Evolutionary conservation across 2,113 vertebrate genomes (phyloP).

Genomic region (Daphoenositta chrysoptera): DNA sequence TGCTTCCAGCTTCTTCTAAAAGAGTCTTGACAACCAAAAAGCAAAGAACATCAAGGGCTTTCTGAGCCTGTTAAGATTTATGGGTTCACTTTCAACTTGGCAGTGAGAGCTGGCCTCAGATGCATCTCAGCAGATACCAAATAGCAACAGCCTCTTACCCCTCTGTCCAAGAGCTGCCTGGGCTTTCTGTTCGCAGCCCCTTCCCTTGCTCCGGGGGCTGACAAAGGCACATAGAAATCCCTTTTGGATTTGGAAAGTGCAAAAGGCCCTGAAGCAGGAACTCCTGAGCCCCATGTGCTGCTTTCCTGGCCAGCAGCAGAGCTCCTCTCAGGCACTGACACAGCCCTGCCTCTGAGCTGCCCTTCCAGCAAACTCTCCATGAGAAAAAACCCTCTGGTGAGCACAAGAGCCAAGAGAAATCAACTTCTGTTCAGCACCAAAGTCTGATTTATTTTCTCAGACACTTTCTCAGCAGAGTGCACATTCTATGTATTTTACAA

Average conservation of each 20-base stretch:
- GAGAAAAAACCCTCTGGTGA: neutral
- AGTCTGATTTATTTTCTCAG: neutral
- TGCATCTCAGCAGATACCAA: neutral
- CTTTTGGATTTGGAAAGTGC: neutral
- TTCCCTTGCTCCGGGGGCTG: neutral
- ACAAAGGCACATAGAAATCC: neutral
- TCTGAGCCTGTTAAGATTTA: conserved; percentile 10
- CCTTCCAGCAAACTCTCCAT: neutral
- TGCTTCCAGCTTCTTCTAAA: neutral
- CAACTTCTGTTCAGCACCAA: neutral
- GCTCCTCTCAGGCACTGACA: neutral
- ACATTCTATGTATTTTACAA: neutral
- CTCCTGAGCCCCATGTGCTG: neutral
- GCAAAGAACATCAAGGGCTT: neutral
- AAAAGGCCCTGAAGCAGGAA: neutral
- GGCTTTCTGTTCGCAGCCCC: neutral
- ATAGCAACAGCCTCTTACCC: neutral
- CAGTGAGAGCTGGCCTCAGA: neutral
- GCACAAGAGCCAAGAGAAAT: neutral
- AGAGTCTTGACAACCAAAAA: neutral
- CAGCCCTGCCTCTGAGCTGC: neutral
- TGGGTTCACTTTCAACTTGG: conserved; percentile 25
- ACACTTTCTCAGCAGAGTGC: neutral
- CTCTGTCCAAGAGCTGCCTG: neutral
- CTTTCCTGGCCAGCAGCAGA: neutral